A percentile compares a stretch with the other conserved stretches of the same genome.
Conservation (phyloP, 2,888 invertebrate genomes). For the Yponomeuta malinellus region DNA sequence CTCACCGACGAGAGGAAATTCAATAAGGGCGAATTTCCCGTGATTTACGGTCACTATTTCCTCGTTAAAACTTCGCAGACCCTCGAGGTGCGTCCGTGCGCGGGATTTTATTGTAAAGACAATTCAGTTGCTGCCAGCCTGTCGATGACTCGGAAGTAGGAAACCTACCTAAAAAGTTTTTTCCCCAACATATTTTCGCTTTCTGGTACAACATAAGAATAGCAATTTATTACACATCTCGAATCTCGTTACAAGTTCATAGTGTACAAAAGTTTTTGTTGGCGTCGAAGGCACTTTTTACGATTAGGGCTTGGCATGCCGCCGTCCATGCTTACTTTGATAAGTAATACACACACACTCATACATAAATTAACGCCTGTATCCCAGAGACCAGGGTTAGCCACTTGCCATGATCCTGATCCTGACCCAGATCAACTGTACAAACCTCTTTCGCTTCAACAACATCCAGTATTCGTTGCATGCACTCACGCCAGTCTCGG, state of each 20-base stretch:
- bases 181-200: not conserved
- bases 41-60: conserved; percentile 74
- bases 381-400: too few species aligned
- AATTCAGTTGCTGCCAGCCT: conserved; percentile 33
- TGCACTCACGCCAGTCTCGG: too few species aligned
- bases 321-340: too few species aligned
- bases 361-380: too few species aligned
- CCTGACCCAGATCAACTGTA: too few species aligned
- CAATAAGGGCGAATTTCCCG: conserved; percentile 72
- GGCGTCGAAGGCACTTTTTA: not conserved
- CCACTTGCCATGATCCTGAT: too few species aligned
- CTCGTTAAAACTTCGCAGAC: conserved; percentile 62
- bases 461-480: too few species aligned
- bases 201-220: conserved; percentile 6
- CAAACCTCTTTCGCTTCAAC: too few species aligned
- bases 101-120: conserved; percentile 55
- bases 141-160: conserved; percentile 3
- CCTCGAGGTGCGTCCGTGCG: conserved; percentile 58
- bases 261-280: not conserved
- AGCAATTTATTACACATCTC: conserved; percentile 4
- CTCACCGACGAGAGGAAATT: conserved; percentile 68
- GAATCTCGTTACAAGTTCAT: conserved; percentile 8
- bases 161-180: conserved; percentile 12
- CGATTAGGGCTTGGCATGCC: not conserved
- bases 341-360: too few species aligned